Base-by-base conservation (phyloP, 2,888 invertebrate species). In the Isotomurus palustris region DNA sequence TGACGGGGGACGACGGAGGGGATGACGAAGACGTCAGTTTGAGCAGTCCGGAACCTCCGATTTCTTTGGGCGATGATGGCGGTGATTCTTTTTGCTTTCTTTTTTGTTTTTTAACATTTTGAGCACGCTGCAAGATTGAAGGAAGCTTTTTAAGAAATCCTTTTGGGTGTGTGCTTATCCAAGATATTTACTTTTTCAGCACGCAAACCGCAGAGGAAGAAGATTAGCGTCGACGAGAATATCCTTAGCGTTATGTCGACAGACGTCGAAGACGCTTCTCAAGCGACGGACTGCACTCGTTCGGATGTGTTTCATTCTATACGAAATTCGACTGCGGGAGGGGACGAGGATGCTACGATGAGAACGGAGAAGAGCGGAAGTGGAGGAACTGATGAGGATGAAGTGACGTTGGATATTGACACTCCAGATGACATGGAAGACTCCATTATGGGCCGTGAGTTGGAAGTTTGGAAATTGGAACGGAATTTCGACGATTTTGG, bases 371-470 rank as follows among this genome's bases (percentile, higher is more conserved):
- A 79, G 71, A n/a, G n/a, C n/a, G n/a, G n/a, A n/a, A n/a, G n/a
- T n/a, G n/a, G n/a, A n/a, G 78, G 79, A 41, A 78, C 78, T 55
- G 73, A 73, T 48, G 71, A 67, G 25, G 76, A 77, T 64, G 77
- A 76, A 60, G 73, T 75, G 25, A 75, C 75, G 12, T 73, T 74
- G 54, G 76, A 75, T 58, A 72, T 77, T 38, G 76, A 77, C 58
- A 78, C 76, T 5, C 76, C 76, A 27, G 78, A 78, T 68, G 77
- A 77, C 52, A 69, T 78, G 57, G 77, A 77, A 60, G 77, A 76
- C 59, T 76, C 77, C 3, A 75, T 77, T 25, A 67, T 77, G 60
- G 76, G 76, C 60, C 72, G 75, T 75, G 69, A 73, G 73, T 68
- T 12, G 28, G 19, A 17, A 50, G 32, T 47, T 47, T 43, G n/a